Base-by-base conservation (phyloP, 2,113 vertebrate genomes). In the Saccopteryx leptura region DNA sequence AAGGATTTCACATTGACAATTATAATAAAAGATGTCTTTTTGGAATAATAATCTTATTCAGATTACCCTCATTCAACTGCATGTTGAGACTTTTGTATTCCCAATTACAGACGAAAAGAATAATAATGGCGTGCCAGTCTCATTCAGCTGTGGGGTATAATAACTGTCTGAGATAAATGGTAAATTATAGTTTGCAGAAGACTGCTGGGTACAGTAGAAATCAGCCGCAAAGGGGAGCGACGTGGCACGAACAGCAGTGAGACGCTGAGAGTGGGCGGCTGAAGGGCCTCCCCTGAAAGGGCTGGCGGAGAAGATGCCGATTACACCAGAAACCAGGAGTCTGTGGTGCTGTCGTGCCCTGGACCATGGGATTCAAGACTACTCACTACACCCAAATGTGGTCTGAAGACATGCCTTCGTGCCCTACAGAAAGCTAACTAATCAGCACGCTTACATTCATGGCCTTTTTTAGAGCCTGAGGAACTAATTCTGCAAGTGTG, bases 1-100 rank as follows among this genome's bases (percentile, higher is more conserved):
- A 96, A 92, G 85, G 61, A 81, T 95, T 97, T 98, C 90, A 95
- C 76, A 93, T 78, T 91, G 96, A 96, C 93, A 97, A 69, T 61
- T 52, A 39, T 68, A 97, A 87, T 88, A 95, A 96, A 97, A 39
- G 92, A 61, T 66, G 88, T 69, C 71, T 97, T 95, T 95, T 91
- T 90, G 46, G 50, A 93, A 96, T 90, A 81, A 94, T 96, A 96
- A 91, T 95, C 69, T 93, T 83, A 92, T 96, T 93, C 60, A 93
- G 81, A 90, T 82, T 94, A 66, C 0, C 52, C 6, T 86, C 46
- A 68, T 96, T 98, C 82, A 91, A 65, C 26, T 97, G 48, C 94
- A 96, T 91, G 28, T 83, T 96, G 96, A 88, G 76, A 93, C 39
- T 95, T 97, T 93, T 96, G 58, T 95, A 93, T 93, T 96, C 92